Percentiles rank a stretch among this genome's conserved stretches.
These are phyloP conservation scores for Bubalus kerabau DNA, from an alignment of 2,113 vertebrate genomes.

Conservation along the genomic window DNA sequence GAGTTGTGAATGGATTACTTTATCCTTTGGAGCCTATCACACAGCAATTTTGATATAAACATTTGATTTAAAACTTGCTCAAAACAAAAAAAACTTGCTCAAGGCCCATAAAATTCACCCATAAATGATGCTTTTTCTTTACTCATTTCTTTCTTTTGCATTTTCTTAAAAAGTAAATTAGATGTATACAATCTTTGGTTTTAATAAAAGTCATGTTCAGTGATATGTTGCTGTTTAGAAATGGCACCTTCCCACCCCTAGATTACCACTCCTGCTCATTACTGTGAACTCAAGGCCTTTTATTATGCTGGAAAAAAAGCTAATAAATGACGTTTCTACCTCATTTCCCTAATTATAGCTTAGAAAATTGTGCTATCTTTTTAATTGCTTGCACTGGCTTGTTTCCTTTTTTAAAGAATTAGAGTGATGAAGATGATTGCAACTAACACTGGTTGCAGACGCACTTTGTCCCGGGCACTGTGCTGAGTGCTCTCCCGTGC, in stretches of 20 bases:
- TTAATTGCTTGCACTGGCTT: background rate
- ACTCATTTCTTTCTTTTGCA: background rate
- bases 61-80: background rate
- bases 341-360: conserved; percentile 15
- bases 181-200: background rate
- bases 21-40: background rate
- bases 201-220: background rate
- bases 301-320: background rate
- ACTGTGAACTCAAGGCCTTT: background rate
- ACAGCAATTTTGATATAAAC: background rate
- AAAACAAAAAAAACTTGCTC: background rate
- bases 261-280: background rate
- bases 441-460: background rate
- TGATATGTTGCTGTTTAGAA: background rate
- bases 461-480: background rate
- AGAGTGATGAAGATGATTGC: background rate
- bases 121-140: background rate
- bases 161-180: background rate
- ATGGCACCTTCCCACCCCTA: too few species aligned
- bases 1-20: background rate
- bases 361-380: background rate
- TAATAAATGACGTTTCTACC: background rate
- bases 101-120: background rate
- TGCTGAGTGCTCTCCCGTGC: fast-evolving
- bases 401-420: background rate